phyloP scores from a whole-genome alignment of 2,888 invertebrate species.

The Tinea pellionella region DNA sequence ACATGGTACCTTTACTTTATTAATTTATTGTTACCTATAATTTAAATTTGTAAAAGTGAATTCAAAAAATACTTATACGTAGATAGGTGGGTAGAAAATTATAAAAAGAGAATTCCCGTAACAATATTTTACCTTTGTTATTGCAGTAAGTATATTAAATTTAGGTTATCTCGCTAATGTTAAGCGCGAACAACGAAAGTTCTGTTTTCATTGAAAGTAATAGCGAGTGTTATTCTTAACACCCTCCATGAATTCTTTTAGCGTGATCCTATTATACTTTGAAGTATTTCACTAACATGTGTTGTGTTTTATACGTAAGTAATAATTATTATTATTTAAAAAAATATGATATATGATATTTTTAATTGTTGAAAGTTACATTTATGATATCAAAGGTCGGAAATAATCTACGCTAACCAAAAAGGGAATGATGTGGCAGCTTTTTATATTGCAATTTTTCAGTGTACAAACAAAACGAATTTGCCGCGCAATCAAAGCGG shows the following conservation, averaged over 20 bases:
- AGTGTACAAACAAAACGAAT: constrained; percentile 68
- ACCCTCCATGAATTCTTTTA: constrained; percentile 34
- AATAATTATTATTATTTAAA: background rate
- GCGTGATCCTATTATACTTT: constrained; percentile 41
- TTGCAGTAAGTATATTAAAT: constrained; percentile 8
- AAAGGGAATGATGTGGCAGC: constrained; percentile 70
- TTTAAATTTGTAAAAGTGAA: background rate
- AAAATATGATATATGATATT: background rate
- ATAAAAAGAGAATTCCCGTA: background rate
- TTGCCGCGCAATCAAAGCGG: constrained; percentile 69
- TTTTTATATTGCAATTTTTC: constrained; percentile 70
- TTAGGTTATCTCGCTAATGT: background rate
- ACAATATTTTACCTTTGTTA: constrained; percentile 6
- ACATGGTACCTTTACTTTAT: too few species aligned
- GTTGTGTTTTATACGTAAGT: constrained; percentile 22
- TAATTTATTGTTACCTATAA: background rate
- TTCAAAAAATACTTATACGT: background rate
- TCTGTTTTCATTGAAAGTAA: constrained; percentile 13
- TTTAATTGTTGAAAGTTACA: background rate
- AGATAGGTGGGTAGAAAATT: background rate
- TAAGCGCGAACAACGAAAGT: constrained; percentile 11
- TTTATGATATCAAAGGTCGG: constrained; percentile 51
- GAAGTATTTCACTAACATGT: constrained; percentile 36
- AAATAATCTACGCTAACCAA: constrained; percentile 65
- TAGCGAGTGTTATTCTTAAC: constrained; percentile 41